phyloP scores from a whole-genome alignment of 2,113 vertebrate species.

The Ammospiza nelsoni region DNA sequence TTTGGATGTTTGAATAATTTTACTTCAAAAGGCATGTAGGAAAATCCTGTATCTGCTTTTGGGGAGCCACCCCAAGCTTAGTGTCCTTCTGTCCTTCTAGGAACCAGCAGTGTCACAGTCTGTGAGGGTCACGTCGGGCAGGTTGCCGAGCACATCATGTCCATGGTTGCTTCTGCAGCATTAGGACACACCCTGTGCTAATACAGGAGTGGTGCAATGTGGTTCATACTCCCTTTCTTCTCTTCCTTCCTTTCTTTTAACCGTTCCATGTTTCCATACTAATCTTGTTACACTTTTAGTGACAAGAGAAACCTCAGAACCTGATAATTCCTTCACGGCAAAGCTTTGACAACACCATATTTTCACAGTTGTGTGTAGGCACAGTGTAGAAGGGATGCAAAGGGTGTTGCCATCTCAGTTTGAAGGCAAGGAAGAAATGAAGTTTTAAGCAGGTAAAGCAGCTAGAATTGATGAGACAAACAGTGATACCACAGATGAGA shows the following conservation, averaged over 20 bases:
- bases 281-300: background rate
- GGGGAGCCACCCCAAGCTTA: background rate
- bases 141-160: background rate
- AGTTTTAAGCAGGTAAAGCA: background rate
- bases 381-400: background rate
- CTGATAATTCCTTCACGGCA: background rate
- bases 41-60: background rate
- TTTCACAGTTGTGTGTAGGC: background rate
- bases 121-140: fast-evolving
- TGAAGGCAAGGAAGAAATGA: background rate
- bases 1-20: background rate
- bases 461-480: background rate
- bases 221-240: background rate
- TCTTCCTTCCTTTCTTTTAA: background rate
- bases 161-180: background rate
- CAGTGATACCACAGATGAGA: background rate
- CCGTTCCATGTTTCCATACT: background rate
- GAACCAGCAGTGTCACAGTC: background rate
- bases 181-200: background rate
- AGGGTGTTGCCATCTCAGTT: background rate
- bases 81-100: background rate
- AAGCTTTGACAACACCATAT: background rate
- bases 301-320: background rate
- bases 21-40: background rate
- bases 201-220: background rate